Conservation (phyloP, 2,113 vertebrate species). For the Regulus satrapa region DNA sequence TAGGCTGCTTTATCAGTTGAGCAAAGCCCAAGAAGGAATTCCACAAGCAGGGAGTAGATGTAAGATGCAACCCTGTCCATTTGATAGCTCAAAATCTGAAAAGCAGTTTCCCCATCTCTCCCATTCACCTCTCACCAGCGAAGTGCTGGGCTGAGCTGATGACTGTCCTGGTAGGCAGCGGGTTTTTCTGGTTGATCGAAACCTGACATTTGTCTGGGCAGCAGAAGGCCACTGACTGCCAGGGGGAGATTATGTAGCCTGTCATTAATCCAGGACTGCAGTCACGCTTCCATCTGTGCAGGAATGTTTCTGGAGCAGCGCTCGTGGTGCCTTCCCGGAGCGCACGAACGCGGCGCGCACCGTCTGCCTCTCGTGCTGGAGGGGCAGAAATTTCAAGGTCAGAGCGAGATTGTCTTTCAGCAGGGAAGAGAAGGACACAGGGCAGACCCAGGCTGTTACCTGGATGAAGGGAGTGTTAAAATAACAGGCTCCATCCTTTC, state of each 20-base stretch:
- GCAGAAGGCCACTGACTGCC: constrained; percentile 27
- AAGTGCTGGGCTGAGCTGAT: background rate
- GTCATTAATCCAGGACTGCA: background rate
- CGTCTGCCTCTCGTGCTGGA: background rate
- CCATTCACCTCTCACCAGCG: background rate
- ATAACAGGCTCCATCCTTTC: background rate
- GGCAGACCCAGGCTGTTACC: background rate
- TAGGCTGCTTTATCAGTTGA: background rate
- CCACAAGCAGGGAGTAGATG: background rate
- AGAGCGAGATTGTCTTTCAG: background rate
- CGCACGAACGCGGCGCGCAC: fast-evolving
- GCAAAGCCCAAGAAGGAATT: background rate
- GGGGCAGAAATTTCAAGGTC: background rate
- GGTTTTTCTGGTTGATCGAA: constrained; percentile 35
- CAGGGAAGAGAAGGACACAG: background rate
- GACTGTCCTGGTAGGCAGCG: background rate
- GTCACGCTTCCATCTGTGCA: background rate
- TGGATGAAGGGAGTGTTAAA: background rate
- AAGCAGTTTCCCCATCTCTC: background rate
- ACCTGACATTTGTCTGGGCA: constrained; percentile 44
- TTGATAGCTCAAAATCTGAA: background rate
- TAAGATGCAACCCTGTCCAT: background rate
- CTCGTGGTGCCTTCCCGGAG: background rate
- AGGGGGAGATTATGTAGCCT: constrained; percentile 13
- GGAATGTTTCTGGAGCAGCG: background rate